Evolutionary conservation across 2,797 vertebrate genomes (phyloP).

Genomic region (Pangasius krempfi): DNA sequence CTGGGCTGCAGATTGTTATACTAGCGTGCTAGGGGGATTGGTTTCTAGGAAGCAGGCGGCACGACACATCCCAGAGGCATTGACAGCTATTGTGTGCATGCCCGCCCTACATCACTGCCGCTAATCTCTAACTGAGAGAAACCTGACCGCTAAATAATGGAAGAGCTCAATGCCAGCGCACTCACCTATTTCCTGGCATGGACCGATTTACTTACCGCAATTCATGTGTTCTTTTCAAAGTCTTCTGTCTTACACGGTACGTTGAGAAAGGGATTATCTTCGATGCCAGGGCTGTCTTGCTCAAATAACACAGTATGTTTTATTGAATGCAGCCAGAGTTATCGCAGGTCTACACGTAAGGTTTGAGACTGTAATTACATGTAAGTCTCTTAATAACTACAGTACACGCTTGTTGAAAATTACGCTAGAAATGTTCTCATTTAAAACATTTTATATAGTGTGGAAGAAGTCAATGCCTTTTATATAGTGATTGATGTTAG

Average conservation of each 20-base stretch:
- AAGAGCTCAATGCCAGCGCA: conserved; percentile 48
- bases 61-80: conserved; percentile 56
- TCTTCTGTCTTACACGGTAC: conserved; percentile 49
- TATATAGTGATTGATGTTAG: conserved; percentile 31
- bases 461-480: conserved; percentile 14
- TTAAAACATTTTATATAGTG: neutral
- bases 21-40: conserved; percentile 42
- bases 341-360: conserved; percentile 6
- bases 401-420: neutral
- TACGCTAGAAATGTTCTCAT: neutral
- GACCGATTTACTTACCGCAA: conserved; percentile 46
- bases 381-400: neutral
- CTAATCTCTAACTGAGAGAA: conserved; percentile 59
- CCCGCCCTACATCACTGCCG: conserved; percentile 55
- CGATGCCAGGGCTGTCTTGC: conserved; percentile 45
- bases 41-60: conserved; percentile 55
- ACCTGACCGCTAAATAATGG: conserved; percentile 59
- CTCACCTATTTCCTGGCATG: conserved; percentile 50
- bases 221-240: conserved; percentile 54
- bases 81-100: conserved; percentile 57
- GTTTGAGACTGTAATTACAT: conserved; percentile 17
- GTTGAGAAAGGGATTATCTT: conserved; percentile 54
- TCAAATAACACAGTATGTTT: conserved; percentile 41
- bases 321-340: conserved; percentile 22
- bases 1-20: conserved; percentile 47